Evolutionary conservation across 2,113 vertebrate genomes (phyloP).

Genomic region (Barbus barbus): DNA sequence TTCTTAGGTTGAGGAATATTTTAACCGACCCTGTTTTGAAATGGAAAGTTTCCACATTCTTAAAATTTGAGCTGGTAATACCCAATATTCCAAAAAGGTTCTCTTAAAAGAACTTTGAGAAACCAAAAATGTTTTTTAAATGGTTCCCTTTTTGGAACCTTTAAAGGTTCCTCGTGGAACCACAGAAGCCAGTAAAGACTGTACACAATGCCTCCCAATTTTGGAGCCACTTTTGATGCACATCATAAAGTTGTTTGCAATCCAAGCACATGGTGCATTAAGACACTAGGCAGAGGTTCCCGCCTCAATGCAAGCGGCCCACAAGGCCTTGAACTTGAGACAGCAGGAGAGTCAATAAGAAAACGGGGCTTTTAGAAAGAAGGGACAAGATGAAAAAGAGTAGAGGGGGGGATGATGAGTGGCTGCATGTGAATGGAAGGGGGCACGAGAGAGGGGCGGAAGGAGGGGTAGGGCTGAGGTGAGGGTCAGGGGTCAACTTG

Average conservation of each 20-base stretch:
- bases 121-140: not conserved
- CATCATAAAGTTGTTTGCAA: not conserved
- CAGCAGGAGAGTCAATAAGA: constrained; percentile 62
- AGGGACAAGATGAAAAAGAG: constrained; percentile 67
- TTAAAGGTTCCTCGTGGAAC: not conserved
- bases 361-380: constrained; percentile 43
- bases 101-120: no score
- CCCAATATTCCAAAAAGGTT: no score
- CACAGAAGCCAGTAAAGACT: not conserved
- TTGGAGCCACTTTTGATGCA: not conserved
- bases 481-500: constrained; percentile 66
- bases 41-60: no score
- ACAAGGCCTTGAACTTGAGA: constrained; percentile 81
- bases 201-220: not conserved
- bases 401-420: constrained; percentile 66
- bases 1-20: not conserved
- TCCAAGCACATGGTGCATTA: not conserved
- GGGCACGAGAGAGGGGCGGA: constrained; percentile 55
- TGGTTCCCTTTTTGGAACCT: not conserved
- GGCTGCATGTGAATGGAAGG: constrained; percentile 72
- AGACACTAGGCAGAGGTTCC: constrained; percentile 38
- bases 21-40: no score
- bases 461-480: constrained; percentile 58
- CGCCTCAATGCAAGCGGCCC: constrained; percentile 45
- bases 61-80: no score